phyloP scores from a whole-genome alignment of 2,888 invertebrate genomes.

The Marasmarcha lunaedactyla region DNA sequence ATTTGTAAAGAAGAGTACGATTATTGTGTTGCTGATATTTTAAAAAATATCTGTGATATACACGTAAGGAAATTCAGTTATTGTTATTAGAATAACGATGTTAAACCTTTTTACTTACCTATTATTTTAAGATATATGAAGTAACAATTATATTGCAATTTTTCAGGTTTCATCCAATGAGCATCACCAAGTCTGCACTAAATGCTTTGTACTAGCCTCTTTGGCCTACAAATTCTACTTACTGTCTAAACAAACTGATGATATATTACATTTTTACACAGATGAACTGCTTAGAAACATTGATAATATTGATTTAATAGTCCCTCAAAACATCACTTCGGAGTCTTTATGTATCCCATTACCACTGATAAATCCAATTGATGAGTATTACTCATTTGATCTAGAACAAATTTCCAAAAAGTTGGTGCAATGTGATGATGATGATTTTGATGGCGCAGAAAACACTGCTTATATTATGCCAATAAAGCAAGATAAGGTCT shows the following conservation, averaged over 20 bases:
- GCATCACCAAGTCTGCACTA: slow-evolving; percentile 35
- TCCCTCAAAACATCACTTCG: slow-evolving; percentile 19
- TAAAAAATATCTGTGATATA: slow-evolving; percentile 31
- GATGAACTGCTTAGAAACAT: slow-evolving; percentile 29
- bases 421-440: background rate
- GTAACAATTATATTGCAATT: slow-evolving; percentile 6
- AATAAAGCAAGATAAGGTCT: slow-evolving; percentile 10
- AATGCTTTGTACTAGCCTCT: slow-evolving; percentile 38
- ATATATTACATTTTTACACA: slow-evolving; percentile 35
- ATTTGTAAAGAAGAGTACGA: slow-evolving; percentile 39
- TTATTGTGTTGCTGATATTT: slow-evolving; percentile 44
- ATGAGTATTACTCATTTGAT: slow-evolving; percentile 26
- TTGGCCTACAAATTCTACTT: slow-evolving; percentile 42
- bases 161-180: slow-evolving; percentile 34
- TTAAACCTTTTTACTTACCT: too few species aligned
- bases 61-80: too few species aligned
- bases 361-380: slow-evolving; percentile 21
- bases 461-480: background rate
- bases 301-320: slow-evolving; percentile 17
- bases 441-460: background rate
- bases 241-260: slow-evolving; percentile 28
- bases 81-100: background rate
- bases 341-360: slow-evolving; percentile 37
- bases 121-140: background rate
- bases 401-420: slow-evolving; percentile 21